Base-by-base conservation (phyloP, 2,797 vertebrate species). In the Myotis vivesi region DNA sequence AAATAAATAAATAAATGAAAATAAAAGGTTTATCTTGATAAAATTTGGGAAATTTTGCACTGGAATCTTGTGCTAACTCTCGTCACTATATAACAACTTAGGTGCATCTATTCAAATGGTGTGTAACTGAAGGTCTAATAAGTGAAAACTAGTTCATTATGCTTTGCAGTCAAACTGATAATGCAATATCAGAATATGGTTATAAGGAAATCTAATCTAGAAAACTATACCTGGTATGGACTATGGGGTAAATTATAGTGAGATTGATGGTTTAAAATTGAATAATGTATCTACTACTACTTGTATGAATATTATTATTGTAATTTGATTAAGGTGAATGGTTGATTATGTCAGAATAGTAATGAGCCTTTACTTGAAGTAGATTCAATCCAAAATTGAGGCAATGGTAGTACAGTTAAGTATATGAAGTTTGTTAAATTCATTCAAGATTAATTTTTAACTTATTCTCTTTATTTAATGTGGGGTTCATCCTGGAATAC, bases 401-500 rank as follows among this genome's bases (percentile, higher is more conserved):
- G 11, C 3, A 77, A n/a, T 38, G 79, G 49, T 57, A 89, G 8
- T 87, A 75, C 90, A 84, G 2, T 51, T 90, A 92, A 73, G 66
- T 62, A 57, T 59, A 41, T 59, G 8, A 23, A 59, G 10, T 77
- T 76, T 23, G 3, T 90, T 89, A 66, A 89, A 84, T 92, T 92
- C 33, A 83, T 28, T 73, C 38, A 84, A 93, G 36, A 55, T 82
- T 81, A 44, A 80, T 36, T 94, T 85, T 94, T 92, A 89, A 76
- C 7, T 5, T 44, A 51, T 62, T 89, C 0, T 87, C n/a, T 95
- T 91, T 92, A 64, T 57, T 83, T 89, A 94, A 72, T 44, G 8
- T 84, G 8, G 7, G 3, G 22, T 84, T 94, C 10, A 77, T 20
- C 16, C 3, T 80, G 5, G 8, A 72, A 81, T 33, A 19, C 25